A percentile compares a stretch with the other conserved stretches of the same genome.
Evolutionary conservation across 2,797 vertebrate species (phyloP).

Genomic region (Molossus molossus): DNA sequence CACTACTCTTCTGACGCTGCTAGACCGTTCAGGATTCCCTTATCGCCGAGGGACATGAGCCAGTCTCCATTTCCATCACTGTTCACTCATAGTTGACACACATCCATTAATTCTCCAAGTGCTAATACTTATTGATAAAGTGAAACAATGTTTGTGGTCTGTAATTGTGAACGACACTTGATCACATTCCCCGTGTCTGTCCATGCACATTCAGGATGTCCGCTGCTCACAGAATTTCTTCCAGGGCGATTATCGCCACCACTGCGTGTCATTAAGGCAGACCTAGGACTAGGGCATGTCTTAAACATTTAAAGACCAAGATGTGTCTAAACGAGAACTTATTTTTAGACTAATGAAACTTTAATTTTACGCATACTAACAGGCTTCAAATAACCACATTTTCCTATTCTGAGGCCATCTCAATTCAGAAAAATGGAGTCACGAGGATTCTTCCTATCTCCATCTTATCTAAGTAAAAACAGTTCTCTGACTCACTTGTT

Average conservation of each 20-base stretch:
- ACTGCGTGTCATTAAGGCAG: not conserved
- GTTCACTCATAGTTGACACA: not conserved
- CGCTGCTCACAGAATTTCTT: not conserved
- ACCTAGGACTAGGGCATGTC: not conserved
- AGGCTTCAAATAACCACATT: not conserved
- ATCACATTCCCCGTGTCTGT: too few species aligned
- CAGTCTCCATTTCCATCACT: not conserved
- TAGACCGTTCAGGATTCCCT: not conserved
- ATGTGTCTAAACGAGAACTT: not conserved
- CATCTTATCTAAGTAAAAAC: slow-evolving; percentile 31
- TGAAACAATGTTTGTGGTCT: not conserved
- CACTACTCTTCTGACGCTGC: not conserved
- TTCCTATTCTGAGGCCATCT: not conserved
- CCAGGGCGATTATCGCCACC: not conserved
- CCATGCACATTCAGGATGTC: not conserved
- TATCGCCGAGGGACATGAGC: not conserved
- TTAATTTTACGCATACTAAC: not conserved
- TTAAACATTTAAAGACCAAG: not conserved
- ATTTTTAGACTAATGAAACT: not conserved
- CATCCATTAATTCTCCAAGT: not conserved
- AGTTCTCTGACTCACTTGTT: not conserved
- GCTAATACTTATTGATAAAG: not conserved
- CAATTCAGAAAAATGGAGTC: not conserved
- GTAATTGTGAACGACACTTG: not conserved
- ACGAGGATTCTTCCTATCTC: not conserved